Conservation (phyloP, 1,140 invertebrate genomes). For the Eulimnadia texana region DNA sequence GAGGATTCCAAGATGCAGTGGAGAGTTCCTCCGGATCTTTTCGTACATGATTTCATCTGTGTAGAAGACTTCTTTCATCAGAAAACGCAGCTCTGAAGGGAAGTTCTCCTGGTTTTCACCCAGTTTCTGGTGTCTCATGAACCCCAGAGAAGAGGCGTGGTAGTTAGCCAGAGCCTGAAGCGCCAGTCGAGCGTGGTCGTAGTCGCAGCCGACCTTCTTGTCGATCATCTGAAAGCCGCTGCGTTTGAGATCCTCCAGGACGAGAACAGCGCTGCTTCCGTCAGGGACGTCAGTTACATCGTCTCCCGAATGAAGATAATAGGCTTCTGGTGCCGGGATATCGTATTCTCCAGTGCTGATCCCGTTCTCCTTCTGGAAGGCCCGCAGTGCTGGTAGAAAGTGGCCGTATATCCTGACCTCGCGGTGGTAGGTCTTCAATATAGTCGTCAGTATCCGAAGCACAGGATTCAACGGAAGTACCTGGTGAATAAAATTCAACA, state of each 20-base stretch:
- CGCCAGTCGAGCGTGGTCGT: slow-evolving; percentile 1
- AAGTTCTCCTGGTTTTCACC: no score
- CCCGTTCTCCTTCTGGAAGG: not conserved
- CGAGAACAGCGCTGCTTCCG: not conserved
- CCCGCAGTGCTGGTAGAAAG: slow-evolving; percentile 3
- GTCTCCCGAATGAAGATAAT: not conserved
- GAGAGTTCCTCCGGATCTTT: no score
- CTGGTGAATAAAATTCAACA: not conserved
- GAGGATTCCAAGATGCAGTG: no score
- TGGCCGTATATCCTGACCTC: slow-evolving; percentile 6
- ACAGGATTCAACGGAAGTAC: slow-evolving; percentile 12
- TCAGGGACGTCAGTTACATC: not conserved
- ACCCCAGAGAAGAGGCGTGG: slow-evolving; percentile 7
- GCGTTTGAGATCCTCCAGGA: no score
- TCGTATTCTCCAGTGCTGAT: not conserved
- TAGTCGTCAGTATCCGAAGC: not conserved
- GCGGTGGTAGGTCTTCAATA: slow-evolving; percentile 2
- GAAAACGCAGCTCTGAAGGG: no score
- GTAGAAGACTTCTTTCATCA: no score
- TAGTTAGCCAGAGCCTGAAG: slow-evolving; percentile 10
- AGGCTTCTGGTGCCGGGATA: not conserved
- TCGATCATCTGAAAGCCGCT: slow-evolving; percentile 11
- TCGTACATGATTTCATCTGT: no score
- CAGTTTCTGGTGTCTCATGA: no score
- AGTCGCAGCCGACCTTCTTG: slow-evolving; percentile 11